A percentile compares a stretch with the other conserved stretches of the same genome.
These are phyloP conservation scores for Allacma fusca DNA, from an alignment of 2,888 invertebrate genomes.

Conservation along the genomic window DNA sequence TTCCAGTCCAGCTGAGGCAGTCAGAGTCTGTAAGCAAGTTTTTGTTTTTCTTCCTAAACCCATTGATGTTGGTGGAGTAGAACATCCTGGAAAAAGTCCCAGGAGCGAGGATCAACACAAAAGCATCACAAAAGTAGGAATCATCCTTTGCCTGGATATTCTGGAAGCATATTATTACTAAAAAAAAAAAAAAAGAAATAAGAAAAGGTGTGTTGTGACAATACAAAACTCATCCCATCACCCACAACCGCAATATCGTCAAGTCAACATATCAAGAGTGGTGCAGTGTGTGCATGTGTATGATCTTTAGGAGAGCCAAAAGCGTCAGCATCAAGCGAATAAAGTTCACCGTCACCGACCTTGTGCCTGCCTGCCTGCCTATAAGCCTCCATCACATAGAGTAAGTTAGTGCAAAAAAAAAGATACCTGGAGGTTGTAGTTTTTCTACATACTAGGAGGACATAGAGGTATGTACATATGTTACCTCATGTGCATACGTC, in stretches of 20 bases:
- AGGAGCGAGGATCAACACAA: no score
- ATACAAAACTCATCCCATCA: not conserved
- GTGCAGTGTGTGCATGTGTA: constrained; percentile 8
- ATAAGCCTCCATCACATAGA: not conserved
- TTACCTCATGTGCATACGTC: no score
- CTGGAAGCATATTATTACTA: no score
- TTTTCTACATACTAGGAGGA: not conserved
- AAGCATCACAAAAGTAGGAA: no score
- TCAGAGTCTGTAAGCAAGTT: not conserved
- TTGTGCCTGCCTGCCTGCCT: not conserved
- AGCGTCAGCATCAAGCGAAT: not conserved
- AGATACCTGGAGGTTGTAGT: not conserved
- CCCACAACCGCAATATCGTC: not conserved
- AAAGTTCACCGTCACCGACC: not conserved
- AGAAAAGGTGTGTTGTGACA: constrained; percentile 1
- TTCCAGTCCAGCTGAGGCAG: constrained; percentile 3
- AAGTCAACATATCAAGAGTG: no score
- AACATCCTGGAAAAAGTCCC: no score
- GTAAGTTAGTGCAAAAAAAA: constrained; percentile 11
- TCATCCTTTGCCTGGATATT: no score
- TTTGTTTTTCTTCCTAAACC: no score
- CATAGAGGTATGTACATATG: no score
- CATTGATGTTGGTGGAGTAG: no score
- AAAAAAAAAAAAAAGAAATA: no score
- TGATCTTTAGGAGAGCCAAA: not conserved